Evolutionary conservation across 2,888 invertebrate species (phyloP).

Genomic region (Strigamia transsilvanica): DNA sequence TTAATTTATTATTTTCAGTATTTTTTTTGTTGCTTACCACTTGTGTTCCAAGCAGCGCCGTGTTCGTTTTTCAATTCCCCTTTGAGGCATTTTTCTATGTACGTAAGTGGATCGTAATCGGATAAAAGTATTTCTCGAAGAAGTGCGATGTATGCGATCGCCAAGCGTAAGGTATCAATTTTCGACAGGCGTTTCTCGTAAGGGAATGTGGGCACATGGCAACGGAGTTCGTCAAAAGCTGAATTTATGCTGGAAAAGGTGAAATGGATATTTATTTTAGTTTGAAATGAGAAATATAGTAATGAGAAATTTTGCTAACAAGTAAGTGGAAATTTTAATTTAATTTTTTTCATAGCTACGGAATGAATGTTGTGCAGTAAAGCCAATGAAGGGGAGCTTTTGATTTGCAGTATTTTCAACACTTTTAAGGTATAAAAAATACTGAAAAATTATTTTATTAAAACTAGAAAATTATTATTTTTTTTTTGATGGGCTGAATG

Average conservation of each 20-base stretch:
- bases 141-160: conserved; percentile 96
- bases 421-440: not conserved
- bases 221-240: conserved; percentile 96
- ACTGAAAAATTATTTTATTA: not conserved
- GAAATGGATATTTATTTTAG: not conserved
- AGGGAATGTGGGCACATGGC: conserved; percentile 98
- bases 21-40: conserved; percentile 72
- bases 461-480: not conserved
- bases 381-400: conserved; percentile 1
- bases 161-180: conserved; percentile 95
- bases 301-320: not conserved
- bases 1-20: not conserved
- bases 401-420: conserved; percentile 7
- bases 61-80: conserved; percentile 86
- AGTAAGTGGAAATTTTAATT: not conserved
- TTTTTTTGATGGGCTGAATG: not conserved
- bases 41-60: conserved; percentile 94
- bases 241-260: conserved; percentile 86
- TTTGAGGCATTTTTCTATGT: conserved; percentile 89
- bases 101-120: conserved; percentile 89
- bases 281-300: no score
- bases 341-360: not conserved
- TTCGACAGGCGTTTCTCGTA: conserved; percentile 98
- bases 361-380: not conserved
- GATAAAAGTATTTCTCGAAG: conserved; percentile 87